Percentiles rank a stretch among this genome's conserved stretches.
These are phyloP conservation scores for Brachyptera putata DNA, from an alignment of 2,888 invertebrate species.

Conservation along the genomic window DNA sequence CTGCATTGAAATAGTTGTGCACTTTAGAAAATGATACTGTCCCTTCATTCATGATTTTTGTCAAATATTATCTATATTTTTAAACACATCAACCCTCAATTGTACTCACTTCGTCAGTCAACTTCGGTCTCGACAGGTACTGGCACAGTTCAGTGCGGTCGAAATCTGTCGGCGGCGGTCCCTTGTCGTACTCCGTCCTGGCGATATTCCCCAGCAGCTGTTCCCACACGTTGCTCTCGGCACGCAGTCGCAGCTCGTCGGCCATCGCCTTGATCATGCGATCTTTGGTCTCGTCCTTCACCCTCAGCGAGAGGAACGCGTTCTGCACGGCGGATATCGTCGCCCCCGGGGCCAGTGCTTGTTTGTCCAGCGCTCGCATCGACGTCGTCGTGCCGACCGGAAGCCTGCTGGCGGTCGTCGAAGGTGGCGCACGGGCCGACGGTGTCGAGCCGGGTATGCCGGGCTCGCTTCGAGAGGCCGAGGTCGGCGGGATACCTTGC, in stretches of 20 bases:
- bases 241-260: slow-evolving; percentile 33
- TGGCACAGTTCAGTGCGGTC: slow-evolving; percentile 33
- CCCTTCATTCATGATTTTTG: too few species aligned
- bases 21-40: neutral
- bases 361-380: neutral
- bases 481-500: too few species aligned
- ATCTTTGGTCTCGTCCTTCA: slow-evolving; percentile 32
- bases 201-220: slow-evolving; percentile 10
- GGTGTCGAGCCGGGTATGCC: too few species aligned
- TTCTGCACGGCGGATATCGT: neutral
- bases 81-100: too few species aligned
- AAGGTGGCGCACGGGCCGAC: too few species aligned
- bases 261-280: slow-evolving; percentile 35
- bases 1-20: too few species aligned
- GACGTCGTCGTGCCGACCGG: too few species aligned
- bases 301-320: slow-evolving; percentile 11
- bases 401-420: too few species aligned
- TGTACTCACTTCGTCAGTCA: neutral
- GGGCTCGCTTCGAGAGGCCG: too few species aligned
- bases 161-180: slow-evolving; percentile 33
- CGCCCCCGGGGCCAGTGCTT: neutral
- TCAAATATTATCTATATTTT: too few species aligned
- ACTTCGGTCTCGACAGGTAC: slow-evolving; percentile 30
- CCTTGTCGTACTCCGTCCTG: slow-evolving; percentile 20
- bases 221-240: slow-evolving; percentile 13